Percentiles rank a stretch among this genome's conserved stretches.
Conservation (phyloP, 2,113 vertebrate species). For the Chaetura pelagica region DNA sequence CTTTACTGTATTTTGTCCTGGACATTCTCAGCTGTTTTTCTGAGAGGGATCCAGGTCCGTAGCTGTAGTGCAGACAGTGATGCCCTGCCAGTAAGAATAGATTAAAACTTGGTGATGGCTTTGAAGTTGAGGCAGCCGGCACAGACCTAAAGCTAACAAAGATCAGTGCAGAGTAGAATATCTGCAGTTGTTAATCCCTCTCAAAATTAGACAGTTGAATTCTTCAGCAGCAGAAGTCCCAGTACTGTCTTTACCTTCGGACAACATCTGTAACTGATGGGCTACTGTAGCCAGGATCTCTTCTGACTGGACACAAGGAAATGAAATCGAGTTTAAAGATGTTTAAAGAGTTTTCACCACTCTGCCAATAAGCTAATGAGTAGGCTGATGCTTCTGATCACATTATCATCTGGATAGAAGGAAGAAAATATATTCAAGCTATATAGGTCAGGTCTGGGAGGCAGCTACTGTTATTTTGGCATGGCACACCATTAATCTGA, state of each 20-base stretch:
- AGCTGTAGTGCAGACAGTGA: not conserved
- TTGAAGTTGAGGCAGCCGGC: not conserved
- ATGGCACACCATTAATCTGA: not conserved
- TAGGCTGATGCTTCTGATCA: not conserved
- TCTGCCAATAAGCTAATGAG: not conserved
- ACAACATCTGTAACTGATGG: not conserved
- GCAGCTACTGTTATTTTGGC: slow-evolving; percentile 6
- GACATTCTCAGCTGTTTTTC: not conserved
- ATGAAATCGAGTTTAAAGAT: not conserved
- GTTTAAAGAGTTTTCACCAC: not conserved
- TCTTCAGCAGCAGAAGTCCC: not conserved
- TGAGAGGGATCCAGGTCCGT: not conserved
- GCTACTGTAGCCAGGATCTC: not conserved
- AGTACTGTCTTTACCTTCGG: not conserved
- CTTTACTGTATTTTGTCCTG: not conserved
- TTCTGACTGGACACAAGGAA: not conserved
- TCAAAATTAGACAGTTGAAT: not conserved
- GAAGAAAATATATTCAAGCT: slow-evolving; percentile 16
- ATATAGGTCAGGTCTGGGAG: not conserved
- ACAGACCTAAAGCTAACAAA: not conserved
- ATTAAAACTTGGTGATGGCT: slow-evolving; percentile 8
- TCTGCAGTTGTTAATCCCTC: not conserved
- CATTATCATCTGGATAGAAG: slow-evolving; percentile 21
- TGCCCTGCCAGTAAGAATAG: not conserved
- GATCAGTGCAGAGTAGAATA: not conserved